These are phyloP conservation scores for Mobula birostris DNA, from an alignment of 2,113 vertebrate species.

Conservation along the genomic window DNA sequence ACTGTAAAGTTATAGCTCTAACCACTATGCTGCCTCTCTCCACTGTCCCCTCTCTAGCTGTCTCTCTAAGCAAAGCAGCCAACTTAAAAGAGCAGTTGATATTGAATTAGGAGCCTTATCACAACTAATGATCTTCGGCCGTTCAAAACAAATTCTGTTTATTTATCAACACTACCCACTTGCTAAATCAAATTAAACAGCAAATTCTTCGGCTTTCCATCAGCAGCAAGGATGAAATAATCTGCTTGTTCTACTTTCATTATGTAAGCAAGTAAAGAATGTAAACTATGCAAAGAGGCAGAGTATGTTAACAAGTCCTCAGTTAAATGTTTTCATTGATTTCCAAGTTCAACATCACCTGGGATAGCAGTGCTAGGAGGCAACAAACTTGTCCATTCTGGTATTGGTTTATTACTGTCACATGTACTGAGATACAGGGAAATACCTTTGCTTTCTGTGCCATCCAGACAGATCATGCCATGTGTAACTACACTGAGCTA, in stretches of 20 bases:
- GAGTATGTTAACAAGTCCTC: neutral
- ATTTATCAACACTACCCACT: neutral
- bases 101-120: neutral
- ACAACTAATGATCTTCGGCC: neutral
- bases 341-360: neutral
- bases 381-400: neutral
- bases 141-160: neutral
- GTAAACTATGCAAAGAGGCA: neutral
- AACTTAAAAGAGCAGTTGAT: neutral
- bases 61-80: neutral
- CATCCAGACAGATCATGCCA: too few relatives aligned
- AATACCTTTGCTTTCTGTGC: too few relatives aligned
- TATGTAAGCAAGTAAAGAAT: neutral
- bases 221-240: neutral
- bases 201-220: neutral
- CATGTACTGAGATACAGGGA: too few relatives aligned
- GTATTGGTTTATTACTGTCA: too few relatives aligned
- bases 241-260: neutral
- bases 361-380: neutral
- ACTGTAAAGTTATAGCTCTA: too few relatives aligned
- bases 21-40: too few relatives aligned
- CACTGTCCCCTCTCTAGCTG: too few relatives aligned
- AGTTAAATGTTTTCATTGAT: neutral
- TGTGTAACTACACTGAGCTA: too few relatives aligned
- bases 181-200: neutral